Evolutionary conservation across 2,888 invertebrate genomes (phyloP), one percentile per base, ranked within the genome.

Genomic region (Ophion obscuratus): DNA sequence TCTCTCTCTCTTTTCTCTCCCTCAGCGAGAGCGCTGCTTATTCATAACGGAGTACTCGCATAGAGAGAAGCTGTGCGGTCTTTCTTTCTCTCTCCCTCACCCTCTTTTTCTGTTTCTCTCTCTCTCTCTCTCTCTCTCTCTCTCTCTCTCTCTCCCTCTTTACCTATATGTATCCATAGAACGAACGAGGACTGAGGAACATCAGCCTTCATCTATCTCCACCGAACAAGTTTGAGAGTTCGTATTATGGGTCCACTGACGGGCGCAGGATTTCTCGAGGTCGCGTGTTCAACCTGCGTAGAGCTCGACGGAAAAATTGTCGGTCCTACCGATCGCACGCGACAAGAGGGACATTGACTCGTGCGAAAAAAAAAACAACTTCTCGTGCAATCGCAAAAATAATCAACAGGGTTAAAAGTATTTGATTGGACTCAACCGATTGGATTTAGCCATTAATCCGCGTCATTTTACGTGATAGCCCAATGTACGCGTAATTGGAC

Each of bases 1-100:
- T 75, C 17, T 66, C n/a, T 64, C 24, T 40, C 74, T 61, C 27
- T 75, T 53, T 14, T 61, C 44, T 67, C 14, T 67, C 77, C 68
- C 57, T 62, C 53, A 64, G 59, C 47, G 76, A 11, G 76, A 67
- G 67, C 67, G 77, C 82, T 80, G 83, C 83, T 86, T 83, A 83
- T 86, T 83, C 85, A 86, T 86, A 86, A 86, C 83, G 83, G 79
- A 86, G 80, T 68, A 76, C 57, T 68, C 74, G 77, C 68, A n/a
- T 57, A 67, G 68, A 59, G 82, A 68, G 53, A 64, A 10, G 73
- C 67, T 66, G 53, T 62, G 64, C 44, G 44, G 47, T 68, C 47
- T 40, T 20, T 76, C 67, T 53, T 75, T 76, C 40, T 64, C 64
- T 68, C 70, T 53, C 44, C 6, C 44, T 44, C 44, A 5, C 44